Conservation (phyloP, 2,888 invertebrate genomes). For the Stenodera caucasica region DNA sequence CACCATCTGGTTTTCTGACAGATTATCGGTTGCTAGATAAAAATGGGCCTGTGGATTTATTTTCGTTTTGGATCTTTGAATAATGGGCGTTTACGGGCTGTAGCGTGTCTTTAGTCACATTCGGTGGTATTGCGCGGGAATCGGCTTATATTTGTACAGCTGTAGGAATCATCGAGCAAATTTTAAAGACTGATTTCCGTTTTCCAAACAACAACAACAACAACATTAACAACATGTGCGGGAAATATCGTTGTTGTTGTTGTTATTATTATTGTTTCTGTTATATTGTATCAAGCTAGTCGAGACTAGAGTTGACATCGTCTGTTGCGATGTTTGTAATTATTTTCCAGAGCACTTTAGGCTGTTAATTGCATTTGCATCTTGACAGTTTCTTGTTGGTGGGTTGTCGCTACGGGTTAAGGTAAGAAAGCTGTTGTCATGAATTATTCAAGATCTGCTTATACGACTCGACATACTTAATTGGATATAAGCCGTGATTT, state of each 20-base stretch:
- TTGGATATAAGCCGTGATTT: conserved; percentile 56
- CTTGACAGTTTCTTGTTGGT: conserved; percentile 56
- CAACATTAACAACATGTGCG: not conserved
- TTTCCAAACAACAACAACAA: no score
- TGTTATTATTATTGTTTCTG: conserved; percentile 7
- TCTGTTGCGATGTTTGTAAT: conserved; percentile 49
- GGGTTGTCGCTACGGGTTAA: conserved; percentile 55
- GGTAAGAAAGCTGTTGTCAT: conserved; percentile 56
- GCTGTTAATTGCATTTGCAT: conserved; percentile 58
- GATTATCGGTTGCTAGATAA: not conserved
- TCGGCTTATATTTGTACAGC: conserved; percentile 45
- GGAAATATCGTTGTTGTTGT: conserved; percentile 8
- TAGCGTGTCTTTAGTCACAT: conserved; percentile 21
- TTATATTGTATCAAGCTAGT: not conserved
- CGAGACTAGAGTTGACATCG: not conserved
- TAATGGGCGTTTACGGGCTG: conserved; percentile 24
- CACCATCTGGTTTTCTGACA: not conserved
- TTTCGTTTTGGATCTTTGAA: not conserved
- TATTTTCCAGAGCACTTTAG: conserved; percentile 55
- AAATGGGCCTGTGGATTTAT: not conserved
- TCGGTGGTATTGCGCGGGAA: conserved; percentile 30
- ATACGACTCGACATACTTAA: conserved; percentile 54
- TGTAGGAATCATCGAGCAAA: conserved; percentile 45
- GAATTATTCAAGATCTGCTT: conserved; percentile 54
- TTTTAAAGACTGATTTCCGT: conserved; percentile 34